Evolutionary conservation across 2,797 vertebrate species (phyloP).

Genomic region (Menidia menidia): DNA sequence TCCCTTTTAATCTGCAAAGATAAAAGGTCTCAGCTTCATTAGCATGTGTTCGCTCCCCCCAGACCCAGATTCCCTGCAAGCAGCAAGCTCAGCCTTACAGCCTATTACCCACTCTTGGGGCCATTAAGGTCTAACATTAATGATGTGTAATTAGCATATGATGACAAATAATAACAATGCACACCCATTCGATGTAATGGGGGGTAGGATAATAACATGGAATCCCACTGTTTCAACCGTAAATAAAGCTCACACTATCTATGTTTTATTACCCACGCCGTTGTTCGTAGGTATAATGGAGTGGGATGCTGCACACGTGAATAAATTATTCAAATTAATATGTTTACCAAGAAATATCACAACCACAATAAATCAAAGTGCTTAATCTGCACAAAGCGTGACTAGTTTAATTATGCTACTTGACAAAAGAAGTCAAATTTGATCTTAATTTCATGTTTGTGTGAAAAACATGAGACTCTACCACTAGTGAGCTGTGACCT

Average conservation of each 20-base stretch:
- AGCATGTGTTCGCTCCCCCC: constrained; percentile 83
- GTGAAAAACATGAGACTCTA: constrained; percentile 17
- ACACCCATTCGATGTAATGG: constrained; percentile 90
- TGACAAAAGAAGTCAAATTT: constrained; percentile 45
- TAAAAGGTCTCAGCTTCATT: constrained; percentile 89
- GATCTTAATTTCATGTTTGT: constrained; percentile 43
- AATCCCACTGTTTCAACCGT: constrained; percentile 85
- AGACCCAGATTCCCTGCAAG: constrained; percentile 78
- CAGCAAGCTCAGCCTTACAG: constrained; percentile 85
- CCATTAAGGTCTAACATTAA: constrained; percentile 95
- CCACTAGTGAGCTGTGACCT: constrained; percentile 11
- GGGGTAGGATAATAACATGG: constrained; percentile 94
- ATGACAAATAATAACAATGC: constrained; percentile 95
- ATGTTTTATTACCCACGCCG: constrained; percentile 80
- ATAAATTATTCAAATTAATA: constrained; percentile 85
- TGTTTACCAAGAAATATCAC: constrained; percentile 77
- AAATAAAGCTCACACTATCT: constrained; percentile 83
- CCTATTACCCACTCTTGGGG: constrained; percentile 87
- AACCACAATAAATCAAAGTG: constrained; percentile 77
- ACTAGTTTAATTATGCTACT: constrained; percentile 67
- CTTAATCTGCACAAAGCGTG: constrained; percentile 75
- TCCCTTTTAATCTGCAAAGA: constrained; percentile 91
- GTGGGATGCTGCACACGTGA: constrained; percentile 69
- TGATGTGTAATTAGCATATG: constrained; percentile 98
- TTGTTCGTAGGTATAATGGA: constrained; percentile 83